Evolutionary conservation across 2,113 vertebrate species (phyloP).

Genomic region (Apteryx owenii): DNA sequence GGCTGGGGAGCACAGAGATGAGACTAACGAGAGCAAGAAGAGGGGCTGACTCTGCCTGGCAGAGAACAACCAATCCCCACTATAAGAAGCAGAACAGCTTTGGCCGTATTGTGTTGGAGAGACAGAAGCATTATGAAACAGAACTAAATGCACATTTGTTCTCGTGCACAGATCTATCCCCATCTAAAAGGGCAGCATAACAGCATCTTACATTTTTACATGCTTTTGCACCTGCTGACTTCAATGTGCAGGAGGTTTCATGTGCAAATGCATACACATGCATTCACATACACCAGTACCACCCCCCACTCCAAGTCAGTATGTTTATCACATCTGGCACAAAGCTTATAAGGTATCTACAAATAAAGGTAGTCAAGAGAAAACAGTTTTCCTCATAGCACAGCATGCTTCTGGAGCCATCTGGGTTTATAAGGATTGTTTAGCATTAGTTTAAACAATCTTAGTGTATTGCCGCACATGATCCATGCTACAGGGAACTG

Average conservation of each 20-base stretch:
- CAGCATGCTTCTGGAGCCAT: not conserved
- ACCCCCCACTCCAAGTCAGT: not conserved
- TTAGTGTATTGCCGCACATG: not conserved
- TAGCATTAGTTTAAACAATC: not conserved
- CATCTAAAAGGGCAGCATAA: not conserved
- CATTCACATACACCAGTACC: not conserved
- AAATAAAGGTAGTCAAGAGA: not conserved
- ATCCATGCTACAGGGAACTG: not conserved
- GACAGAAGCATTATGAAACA: not conserved
- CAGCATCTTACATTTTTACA: not conserved
- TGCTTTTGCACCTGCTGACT: not conserved
- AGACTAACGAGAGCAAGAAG: not conserved
- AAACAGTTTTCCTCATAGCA: not conserved
- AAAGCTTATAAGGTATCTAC: not conserved
- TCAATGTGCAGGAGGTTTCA: not conserved
- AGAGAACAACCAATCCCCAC: not conserved
- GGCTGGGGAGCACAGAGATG: not conserved
- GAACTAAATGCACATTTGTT: not conserved
- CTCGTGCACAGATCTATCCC: not conserved
- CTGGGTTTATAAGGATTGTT: not conserved
- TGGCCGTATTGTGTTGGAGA: not conserved
- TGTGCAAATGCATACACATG: rapidly evolving
- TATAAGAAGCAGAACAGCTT: not conserved
- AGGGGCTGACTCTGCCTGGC: not conserved
- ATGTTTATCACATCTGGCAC: not conserved